phyloP scores from a whole-genome alignment of 2,888 invertebrate species.

The Tachina fera region DNA sequence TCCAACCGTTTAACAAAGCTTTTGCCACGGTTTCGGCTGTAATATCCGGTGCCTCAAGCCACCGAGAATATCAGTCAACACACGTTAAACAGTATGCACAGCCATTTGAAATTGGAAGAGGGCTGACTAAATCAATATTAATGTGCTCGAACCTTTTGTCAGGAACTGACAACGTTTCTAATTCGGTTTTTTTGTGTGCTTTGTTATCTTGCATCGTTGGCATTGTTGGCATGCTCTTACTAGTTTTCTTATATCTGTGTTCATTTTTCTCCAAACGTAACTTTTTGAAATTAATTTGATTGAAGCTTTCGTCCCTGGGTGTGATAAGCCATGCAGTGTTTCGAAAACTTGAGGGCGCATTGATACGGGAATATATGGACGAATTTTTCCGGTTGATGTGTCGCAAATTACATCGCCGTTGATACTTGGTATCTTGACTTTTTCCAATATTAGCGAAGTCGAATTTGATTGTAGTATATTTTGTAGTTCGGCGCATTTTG shows the following conservation, averaged over 20 bases:
- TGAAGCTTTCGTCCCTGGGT: slow-evolving; percentile 15
- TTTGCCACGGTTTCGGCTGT: slow-evolving; percentile 3
- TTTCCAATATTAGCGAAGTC: too few species aligned
- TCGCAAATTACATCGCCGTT: too few species aligned
- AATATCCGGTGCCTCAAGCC: slow-evolving; percentile 11
- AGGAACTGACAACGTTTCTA: slow-evolving; percentile 24
- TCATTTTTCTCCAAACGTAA: slow-evolving; percentile 46
- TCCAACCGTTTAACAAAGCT: too few species aligned
- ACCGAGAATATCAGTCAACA: slow-evolving; percentile 23
- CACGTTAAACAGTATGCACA: slow-evolving; percentile 22
- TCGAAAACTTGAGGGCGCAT: not conserved
- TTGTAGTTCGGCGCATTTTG: slow-evolving; percentile 39
- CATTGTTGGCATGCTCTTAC: slow-evolving; percentile 41
- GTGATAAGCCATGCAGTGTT: slow-evolving; percentile 21
- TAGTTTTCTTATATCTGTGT: not conserved
- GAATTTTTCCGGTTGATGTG: slow-evolving; percentile 2
- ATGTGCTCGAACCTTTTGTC: slow-evolving; percentile 36
- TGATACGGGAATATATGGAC: not conserved
- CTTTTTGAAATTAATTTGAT: slow-evolving; percentile 37
- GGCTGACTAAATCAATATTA: slow-evolving; percentile 7
- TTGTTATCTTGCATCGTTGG: slow-evolving; percentile 38
- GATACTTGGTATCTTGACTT: too few species aligned
- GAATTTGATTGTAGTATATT: too few species aligned
- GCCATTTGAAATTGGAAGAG: not conserved
- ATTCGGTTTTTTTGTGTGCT: slow-evolving; percentile 11